Evolutionary conservation across 2,797 vertebrate species (phyloP), one percentile per base, ranked within the genome.

Genomic region (Chaunax sp.): DNA sequence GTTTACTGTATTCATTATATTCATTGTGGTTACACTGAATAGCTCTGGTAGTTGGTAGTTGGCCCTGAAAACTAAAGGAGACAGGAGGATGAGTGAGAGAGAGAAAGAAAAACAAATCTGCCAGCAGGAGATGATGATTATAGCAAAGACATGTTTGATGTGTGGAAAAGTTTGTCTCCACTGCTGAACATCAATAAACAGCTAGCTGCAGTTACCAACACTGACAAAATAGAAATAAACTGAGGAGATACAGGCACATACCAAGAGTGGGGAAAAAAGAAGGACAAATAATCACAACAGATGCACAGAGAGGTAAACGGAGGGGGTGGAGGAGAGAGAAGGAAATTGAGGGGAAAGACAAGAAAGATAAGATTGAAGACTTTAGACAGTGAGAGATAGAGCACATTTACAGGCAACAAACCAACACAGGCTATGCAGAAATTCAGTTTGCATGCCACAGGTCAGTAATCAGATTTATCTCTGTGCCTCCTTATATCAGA

Each of bases 151-250:
- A 78, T 69, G 84, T 85, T 87, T 87, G 85, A 90, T 82, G 89
- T 82, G 77, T 68, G 69, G 77, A 86, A 77, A 82, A 69, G 77
- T 85, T 86, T 87, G 81, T 81, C 78, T 87, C 59, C 44, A 64
- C 74, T 40, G 3, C 78, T 52, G 80, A 81, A 86, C 59, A 78
- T 84, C 82, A 87, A 89, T 77, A 88, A 89, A 85, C 80, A 80
- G 64, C 30, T 14, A 33, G 53, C 82, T 81, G 80, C 80, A 75
- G 71, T 82, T 82, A 71, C 75, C 77, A 82, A 66, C 65, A 78
- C 85, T 61, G 72, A 86, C 86, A 84, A 64, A 85, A 77, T 63
- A 81, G 59, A 89, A 84, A 89, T 84, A 90, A 85, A 88, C 85
- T 40, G 16, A 46, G 68, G 64, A 56, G 73, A 72, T 44, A 22